Evolutionary conservation across 2,888 invertebrate genomes (phyloP).

Genomic region (Carcina quercana): DNA sequence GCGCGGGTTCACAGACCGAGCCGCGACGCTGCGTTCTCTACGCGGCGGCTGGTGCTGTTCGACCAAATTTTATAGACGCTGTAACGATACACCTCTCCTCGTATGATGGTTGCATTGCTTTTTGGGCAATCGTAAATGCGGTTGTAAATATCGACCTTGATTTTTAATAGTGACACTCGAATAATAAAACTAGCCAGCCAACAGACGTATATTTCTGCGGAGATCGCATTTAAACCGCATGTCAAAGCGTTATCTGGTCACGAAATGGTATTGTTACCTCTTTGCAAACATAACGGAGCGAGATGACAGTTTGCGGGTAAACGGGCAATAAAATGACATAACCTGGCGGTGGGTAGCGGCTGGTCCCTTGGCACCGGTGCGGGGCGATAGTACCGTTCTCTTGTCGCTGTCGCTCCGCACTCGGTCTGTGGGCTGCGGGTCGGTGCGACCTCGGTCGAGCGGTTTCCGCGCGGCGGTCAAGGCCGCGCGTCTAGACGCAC

Average conservation of each 20-base stretch:
- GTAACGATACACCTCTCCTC: too few species aligned
- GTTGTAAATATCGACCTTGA: too few species aligned
- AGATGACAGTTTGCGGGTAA: too few species aligned
- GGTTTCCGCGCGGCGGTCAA: conserved; percentile 68
- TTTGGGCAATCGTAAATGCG: too few species aligned
- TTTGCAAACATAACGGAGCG: too few species aligned
- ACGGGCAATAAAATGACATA: conserved; percentile 7
- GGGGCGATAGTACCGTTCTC: conserved; percentile 13
- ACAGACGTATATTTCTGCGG: too few species aligned
- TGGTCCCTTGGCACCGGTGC: background rate
- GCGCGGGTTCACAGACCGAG: conserved; percentile 64
- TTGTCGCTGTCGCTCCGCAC: conserved; percentile 23
- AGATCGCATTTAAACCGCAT: too few species aligned
- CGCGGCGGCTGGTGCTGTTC: conserved; percentile 46
- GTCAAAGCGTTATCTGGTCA: too few species aligned
- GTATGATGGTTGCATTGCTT: background rate
- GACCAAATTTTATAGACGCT: conserved; percentile 44
- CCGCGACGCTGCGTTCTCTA: conserved; percentile 49
- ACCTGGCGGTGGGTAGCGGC: background rate
- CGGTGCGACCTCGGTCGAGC: conserved; percentile 59
- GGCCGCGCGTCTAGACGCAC: conserved; percentile 35
- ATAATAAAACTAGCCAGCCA: too few species aligned
- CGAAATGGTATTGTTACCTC: too few species aligned
- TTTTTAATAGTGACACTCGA: too few species aligned
- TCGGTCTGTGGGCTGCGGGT: conserved; percentile 63